phyloP scores from a whole-genome alignment of 1,140 invertebrate genomes.

The Trichonephila clavipes region DNA sequence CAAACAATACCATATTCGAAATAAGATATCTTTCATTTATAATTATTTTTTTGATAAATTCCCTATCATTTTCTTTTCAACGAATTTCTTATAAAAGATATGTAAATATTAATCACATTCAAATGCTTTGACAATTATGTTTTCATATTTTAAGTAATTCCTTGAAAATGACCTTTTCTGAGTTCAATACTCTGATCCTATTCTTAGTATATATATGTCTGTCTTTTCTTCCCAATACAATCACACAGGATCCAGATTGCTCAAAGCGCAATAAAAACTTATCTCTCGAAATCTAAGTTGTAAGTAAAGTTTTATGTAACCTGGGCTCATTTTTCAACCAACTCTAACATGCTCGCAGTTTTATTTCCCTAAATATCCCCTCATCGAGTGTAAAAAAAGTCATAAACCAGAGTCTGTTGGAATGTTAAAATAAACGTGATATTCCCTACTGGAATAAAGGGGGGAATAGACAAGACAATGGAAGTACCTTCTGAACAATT shows the following conservation, averaged over 20 bases:
- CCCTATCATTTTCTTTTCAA: neutral
- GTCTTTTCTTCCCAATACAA: neutral
- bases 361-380: constrained; percentile 13
- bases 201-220: neutral
- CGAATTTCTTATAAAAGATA: neutral
- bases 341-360: neutral
- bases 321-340: neutral
- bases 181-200: neutral
- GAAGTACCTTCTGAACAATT: neutral
- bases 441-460: constrained; percentile 1
- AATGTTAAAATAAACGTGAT: neutral
- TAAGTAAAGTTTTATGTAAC: neutral
- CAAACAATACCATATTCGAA: too few relatives aligned
- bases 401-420: neutral
- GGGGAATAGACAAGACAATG: neutral
- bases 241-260: neutral
- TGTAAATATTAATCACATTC: neutral
- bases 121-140: neutral
- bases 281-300: neutral
- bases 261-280: neutral
- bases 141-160: neutral
- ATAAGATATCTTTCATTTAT: too few relatives aligned
- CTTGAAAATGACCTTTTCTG: neutral
- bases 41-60: neutral
- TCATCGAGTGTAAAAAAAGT: neutral